These are phyloP conservation scores for Mayetiola destructor DNA, from an alignment of 2,888 invertebrate genomes.

Conservation along the genomic window DNA sequence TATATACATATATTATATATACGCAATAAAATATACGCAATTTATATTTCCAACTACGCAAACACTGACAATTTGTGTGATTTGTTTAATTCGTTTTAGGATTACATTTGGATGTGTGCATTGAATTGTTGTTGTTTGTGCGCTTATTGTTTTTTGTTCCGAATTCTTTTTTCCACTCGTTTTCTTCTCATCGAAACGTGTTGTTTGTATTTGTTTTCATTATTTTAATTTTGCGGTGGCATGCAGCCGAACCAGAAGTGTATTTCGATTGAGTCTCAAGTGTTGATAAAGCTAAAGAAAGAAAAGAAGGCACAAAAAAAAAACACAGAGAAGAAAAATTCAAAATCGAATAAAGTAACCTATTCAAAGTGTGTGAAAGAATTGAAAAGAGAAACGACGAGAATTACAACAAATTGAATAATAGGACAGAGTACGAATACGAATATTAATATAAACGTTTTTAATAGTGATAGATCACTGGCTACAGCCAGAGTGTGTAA, in stretches of 20 bases:
- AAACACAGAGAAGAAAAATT: not conserved
- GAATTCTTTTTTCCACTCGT: too few relatives aligned
- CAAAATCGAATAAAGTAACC: not conserved
- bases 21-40: too few relatives aligned
- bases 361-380: not conserved
- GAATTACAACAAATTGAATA: constrained; percentile 7
- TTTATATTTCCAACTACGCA: too few relatives aligned
- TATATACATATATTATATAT: too few relatives aligned
- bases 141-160: too few relatives aligned
- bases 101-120: too few relatives aligned
- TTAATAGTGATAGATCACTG: too few relatives aligned
- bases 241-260: not conserved
- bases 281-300: constrained; percentile 6
- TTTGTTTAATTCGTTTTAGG: too few relatives aligned
- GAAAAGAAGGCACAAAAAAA: not conserved
- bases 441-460: too few relatives aligned
- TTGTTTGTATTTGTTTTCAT: not conserved
- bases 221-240: not conserved
- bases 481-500: not conserved
- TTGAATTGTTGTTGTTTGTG: too few relatives aligned
- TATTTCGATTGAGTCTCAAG: not conserved
- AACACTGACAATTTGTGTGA: too few relatives aligned
- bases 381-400: not conserved
- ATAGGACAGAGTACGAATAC: not conserved
- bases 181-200: too few relatives aligned